Base-by-base conservation (phyloP, 1,140 invertebrate species). In the Eumeta japonica region DNA sequence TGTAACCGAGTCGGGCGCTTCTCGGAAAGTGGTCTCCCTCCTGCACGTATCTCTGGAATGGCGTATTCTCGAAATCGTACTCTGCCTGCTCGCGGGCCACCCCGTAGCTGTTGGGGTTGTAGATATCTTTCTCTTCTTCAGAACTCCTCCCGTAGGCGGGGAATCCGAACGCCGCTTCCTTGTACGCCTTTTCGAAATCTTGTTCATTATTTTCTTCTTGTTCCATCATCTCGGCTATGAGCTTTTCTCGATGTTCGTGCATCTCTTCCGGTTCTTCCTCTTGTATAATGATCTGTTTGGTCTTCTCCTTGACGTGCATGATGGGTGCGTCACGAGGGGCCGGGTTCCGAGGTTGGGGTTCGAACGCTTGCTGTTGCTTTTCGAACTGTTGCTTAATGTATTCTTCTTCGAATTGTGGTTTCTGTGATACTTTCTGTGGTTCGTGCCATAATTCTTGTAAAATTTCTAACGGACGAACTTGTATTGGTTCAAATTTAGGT, bases 101-200 rank as follows among this genome's bases (percentile, higher is more conserved):
- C 0, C 63, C 66, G 29, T 73, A 73, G 12, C 47, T 51, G 11
- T 55, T 53, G 0, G 68, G 64, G 34, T 62, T 65, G 27, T 67
- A 71, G n/a, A 71, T 62, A 11, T 71, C 58, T 30, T 62, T 65
- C 44, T 73, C 64, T 35, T 71, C 58, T 14, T 52, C 40, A 2
- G 50, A 41, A 15, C 57, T 45, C 10, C 46, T 28, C 31, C 58
- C 50, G 18, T 62, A 74, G 0, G 62, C 59, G 4, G 60, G 62
- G 27, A 77, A 77, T 28, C 66, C 71, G 35, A 51, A 55, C 3
- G 71, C 67, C 10, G 72, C 60, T 31, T 74, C 54, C 45, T 74
- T 63, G 28, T 75, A 77, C 2, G 58, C 68, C 28, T 64, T 64
- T 42, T 75, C 71, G 37, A 75, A 77, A 43, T 74, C 56, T 43